phyloP scores from a whole-genome alignment of 2,888 invertebrate species.

The Campoletis raptor region DNA sequence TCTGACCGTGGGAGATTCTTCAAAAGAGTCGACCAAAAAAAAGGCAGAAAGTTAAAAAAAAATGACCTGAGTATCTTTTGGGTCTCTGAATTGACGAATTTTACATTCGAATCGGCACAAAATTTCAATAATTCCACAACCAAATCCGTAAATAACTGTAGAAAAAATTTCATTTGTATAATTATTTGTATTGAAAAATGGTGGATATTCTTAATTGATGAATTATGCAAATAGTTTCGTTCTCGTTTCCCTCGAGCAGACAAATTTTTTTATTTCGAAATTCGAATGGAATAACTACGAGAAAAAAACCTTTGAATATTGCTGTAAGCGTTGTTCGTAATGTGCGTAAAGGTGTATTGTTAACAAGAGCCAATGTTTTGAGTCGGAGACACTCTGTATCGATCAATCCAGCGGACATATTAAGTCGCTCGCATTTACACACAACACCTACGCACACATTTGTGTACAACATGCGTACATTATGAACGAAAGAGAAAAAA shows the following conservation, averaged over 20 bases:
- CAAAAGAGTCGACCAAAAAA: neutral
- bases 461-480: neutral
- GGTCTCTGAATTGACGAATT: neutral
- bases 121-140: neutral
- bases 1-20: neutral
- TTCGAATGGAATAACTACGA: neutral
- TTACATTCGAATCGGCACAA: neutral
- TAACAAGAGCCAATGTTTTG: conserved; percentile 17
- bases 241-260: neutral
- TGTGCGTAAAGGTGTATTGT: neutral
- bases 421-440: neutral
- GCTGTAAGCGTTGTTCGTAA: neutral
- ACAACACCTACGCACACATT: neutral
- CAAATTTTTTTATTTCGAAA: neutral
- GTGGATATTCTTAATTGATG: neutral
- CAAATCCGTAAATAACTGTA: neutral
- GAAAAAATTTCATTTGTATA: neutral
- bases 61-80: neutral
- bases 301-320: conserved; percentile 8
- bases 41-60: neutral
- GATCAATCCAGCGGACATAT: conserved; percentile 59
- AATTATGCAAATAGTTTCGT: neutral
- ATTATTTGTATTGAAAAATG: neutral
- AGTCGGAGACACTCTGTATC: conserved; percentile 37
- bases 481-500: conserved; percentile 8